Evolutionary conservation across 1,140 invertebrate species (phyloP).

Genomic region (Drosophila chauvacae): DNA sequence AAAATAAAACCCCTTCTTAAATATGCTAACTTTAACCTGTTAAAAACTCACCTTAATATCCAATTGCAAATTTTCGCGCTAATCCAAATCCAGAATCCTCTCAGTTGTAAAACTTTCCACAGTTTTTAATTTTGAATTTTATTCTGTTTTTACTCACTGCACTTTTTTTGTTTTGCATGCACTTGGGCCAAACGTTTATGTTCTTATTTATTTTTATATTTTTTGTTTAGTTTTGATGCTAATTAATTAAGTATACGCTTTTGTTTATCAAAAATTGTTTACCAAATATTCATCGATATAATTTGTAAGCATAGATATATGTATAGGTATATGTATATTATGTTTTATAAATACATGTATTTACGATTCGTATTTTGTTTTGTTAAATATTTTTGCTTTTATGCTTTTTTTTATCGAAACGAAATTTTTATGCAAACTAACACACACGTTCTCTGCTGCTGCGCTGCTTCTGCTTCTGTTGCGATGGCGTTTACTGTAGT

Average conservation of each 20-base stretch:
- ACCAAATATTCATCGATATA: constrained; percentile 67
- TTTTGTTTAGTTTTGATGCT: constrained; percentile 44
- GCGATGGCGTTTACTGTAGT: constrained; percentile 43
- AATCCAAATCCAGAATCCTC: constrained; percentile 66
- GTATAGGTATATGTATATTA: constrained; percentile 55
- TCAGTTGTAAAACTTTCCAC: constrained; percentile 52
- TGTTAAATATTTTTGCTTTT: constrained; percentile 46
- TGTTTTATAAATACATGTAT: constrained; percentile 58
- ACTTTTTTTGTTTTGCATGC: constrained; percentile 26
- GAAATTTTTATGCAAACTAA: constrained; percentile 85
- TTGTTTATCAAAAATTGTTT: constrained; percentile 69
- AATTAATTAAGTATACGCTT: constrained; percentile 39
- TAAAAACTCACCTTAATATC: constrained; percentile 63
- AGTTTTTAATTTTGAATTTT: constrained; percentile 49
- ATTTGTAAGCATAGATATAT: constrained; percentile 59
- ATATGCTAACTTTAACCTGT: background rate
- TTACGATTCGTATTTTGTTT: constrained; percentile 40
- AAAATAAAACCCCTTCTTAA: background rate
- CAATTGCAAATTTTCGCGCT: constrained; percentile 75
- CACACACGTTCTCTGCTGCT: constrained; percentile 74
- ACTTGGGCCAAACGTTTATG: constrained; percentile 49
- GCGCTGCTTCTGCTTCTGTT: constrained; percentile 53
- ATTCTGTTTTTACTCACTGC: constrained; percentile 30
- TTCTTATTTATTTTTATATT: constrained; percentile 23
- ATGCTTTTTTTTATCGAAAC: constrained; percentile 74